Evolutionary conservation across 2,113 vertebrate species (phyloP), one percentile per base, ranked within the genome.

Genomic region (Phrynocephalus versicolor): DNA sequence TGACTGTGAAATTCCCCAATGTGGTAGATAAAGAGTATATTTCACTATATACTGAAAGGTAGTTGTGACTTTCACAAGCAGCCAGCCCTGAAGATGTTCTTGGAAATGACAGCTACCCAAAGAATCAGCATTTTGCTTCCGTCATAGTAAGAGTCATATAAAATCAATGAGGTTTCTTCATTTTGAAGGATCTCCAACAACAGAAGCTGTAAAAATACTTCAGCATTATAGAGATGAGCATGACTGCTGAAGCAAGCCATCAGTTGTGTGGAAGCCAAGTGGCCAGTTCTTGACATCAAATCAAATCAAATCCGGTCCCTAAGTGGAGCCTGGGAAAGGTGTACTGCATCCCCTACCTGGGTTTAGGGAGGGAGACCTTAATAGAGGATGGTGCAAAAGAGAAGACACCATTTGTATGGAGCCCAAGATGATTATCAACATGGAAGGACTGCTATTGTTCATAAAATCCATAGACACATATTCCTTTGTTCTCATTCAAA

Each of bases 151-250:
- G 33, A 5, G 13, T 1, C 83, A 81, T 67, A 16, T 15, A 73
- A 33, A 0, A 0, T 30, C 39, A 86, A 12, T 9, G n/a, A 18
- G 2, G 12, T 0, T 16, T 30, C 58, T 45, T 6, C 0, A 0
- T 39, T 4, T 8, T 4, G 78, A 45, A 41, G 84, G 8, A 77
- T 64, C 35, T 83, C 4, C 62, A 80, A 9, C 25, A 70, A 23
- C 9, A 19, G 7, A 78, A 13, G 1, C 2, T 13, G 7, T 27
- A n/a, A 74, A 41, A 6, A 5, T 19, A 45, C 8, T 57, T 84
- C 19, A 25, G 10, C 1, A 14, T 21, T 9, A 55, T 39, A 16
- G 23, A 62, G 82, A 87, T 45, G 6, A 76, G 73, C 19, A 8
- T n/a, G 35, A 27, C 2, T 37, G 14, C 51, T 80, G 35, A 83